Evolutionary conservation across 2,113 vertebrate species (phyloP).

Genomic region (Lepus timidus): DNA sequence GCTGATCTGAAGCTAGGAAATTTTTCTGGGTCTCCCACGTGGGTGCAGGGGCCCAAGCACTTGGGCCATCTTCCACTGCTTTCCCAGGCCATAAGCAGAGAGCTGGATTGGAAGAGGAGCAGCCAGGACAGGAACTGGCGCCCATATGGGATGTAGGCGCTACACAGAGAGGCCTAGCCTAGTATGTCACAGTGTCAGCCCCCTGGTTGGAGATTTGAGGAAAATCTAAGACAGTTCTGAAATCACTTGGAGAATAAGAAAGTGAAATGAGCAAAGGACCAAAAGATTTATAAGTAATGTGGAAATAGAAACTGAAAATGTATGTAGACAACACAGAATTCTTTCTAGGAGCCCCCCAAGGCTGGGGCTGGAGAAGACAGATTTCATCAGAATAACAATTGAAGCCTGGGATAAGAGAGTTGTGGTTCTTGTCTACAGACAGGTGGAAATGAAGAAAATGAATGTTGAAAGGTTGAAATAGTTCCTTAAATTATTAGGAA

Average conservation of each 20-base stretch:
- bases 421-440: not conserved
- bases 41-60: too few relatives aligned
- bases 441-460: conserved; percentile 11
- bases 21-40: too few relatives aligned
- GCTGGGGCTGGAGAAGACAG: not conserved
- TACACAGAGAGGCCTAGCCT: too few relatives aligned
- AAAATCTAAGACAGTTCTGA: conserved; percentile 27
- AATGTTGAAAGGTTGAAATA: not conserved
- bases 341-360: not conserved
- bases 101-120: too few relatives aligned
- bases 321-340: not conserved
- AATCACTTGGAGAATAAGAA: conserved; percentile 20
- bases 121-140: too few relatives aligned
- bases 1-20: too few relatives aligned
- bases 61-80: too few relatives aligned
- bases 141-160: too few relatives aligned
- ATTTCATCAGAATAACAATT: conserved; percentile 44
- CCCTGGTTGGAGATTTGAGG: conserved; percentile 33
- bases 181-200: too few relatives aligned
- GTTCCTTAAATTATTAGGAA: not conserved
- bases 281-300: not conserved
- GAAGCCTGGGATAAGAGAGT: not conserved
- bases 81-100: too few relatives aligned
- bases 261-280: not conserved
- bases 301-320: conserved; percentile 33